Percentiles rank a stretch among this genome's conserved stretches.
Conservation (phyloP, 2,888 invertebrate genomes). For the Neuroscelio doddi region DNA sequence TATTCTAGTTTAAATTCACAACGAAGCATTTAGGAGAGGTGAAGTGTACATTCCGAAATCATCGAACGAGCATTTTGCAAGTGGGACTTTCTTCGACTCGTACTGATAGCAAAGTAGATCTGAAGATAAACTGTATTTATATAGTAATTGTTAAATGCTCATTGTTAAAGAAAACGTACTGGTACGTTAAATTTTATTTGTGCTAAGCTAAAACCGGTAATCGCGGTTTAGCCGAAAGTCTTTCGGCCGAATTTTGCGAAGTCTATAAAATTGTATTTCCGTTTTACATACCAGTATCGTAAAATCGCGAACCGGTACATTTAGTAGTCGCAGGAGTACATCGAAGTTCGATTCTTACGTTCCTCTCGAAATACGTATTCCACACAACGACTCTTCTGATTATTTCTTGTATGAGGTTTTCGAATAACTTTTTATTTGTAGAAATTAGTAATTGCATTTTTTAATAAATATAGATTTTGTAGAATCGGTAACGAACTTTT, state of each 20-base stretch:
- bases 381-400: too few relatives aligned
- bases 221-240: background rate
- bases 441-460: too few relatives aligned
- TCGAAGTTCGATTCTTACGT: too few relatives aligned
- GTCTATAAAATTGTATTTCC: background rate
- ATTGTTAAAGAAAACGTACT: slow-evolving; percentile 64
- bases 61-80: slow-evolving; percentile 38
- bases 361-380: too few relatives aligned
- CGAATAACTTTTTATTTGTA: too few relatives aligned
- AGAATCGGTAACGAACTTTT: too few relatives aligned
- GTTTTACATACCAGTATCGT: too few relatives aligned
- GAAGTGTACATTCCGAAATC: slow-evolving; percentile 50
- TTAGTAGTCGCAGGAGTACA: too few relatives aligned
- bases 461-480: too few relatives aligned
- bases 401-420: too few relatives aligned
- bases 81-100: slow-evolving; percentile 14
- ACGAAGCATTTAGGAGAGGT: background rate
- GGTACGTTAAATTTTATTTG: slow-evolving; percentile 62
- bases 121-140: slow-evolving; percentile 35
- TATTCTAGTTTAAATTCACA: background rate
- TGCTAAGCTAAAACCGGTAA: slow-evolving; percentile 11
- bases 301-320: too few relatives aligned
- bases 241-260: too few relatives aligned
- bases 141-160: slow-evolving; percentile 59
- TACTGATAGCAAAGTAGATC: slow-evolving; percentile 7